Base-by-base conservation (phyloP, 2,888 invertebrate genomes). In the Xanthorhoe spadicearia region DNA sequence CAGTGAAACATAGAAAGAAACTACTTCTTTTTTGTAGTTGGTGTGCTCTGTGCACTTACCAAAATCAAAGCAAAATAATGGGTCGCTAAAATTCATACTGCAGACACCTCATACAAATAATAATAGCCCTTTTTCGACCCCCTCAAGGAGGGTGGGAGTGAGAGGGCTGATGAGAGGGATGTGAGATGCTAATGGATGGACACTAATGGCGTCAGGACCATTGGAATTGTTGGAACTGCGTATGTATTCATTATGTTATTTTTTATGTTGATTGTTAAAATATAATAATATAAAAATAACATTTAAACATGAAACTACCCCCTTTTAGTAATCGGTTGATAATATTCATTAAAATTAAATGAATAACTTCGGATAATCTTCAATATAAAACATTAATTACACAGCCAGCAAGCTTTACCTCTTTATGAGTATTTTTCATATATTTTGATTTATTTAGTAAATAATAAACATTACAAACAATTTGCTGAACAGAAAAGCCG, bases 151-250 rank as follows among this genome's bases (percentile, higher is more conserved):
- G 86, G 85, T 80, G 84, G 83, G 77, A 80, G 72, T 67, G 81
- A 73, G 77, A 66, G 43, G 64, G 71, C 60, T 58, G 55, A 69
- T 46, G 79, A 84, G 63, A 64, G 83, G 73, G 85, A 84, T 57
- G 73, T 65, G 46, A 73, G 73, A 81, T 72, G 71, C 63, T 80
- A 82, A 85, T 81, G 81, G 82, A 82, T 81, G 88, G 88, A 86
- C 89, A 87, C 84, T 86, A 86, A 87, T 85, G 84, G 85, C 83
- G 84, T 84, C 79, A 78, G 32, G 53, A 38, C 54, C 72, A 78
- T 35, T 63, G 72, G 66, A 71, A 73, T 78, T 80, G 77, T 77
- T 75, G 66, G 73, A 74, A 79, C 60, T 67, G 59, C 17, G 17
- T 19, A 49, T 53, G 54, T 6, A 32, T 32, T 6, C 32, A 32